Evolutionary conservation across 2,888 invertebrate species (phyloP).

Genomic region (Melieria crassipennis): DNA sequence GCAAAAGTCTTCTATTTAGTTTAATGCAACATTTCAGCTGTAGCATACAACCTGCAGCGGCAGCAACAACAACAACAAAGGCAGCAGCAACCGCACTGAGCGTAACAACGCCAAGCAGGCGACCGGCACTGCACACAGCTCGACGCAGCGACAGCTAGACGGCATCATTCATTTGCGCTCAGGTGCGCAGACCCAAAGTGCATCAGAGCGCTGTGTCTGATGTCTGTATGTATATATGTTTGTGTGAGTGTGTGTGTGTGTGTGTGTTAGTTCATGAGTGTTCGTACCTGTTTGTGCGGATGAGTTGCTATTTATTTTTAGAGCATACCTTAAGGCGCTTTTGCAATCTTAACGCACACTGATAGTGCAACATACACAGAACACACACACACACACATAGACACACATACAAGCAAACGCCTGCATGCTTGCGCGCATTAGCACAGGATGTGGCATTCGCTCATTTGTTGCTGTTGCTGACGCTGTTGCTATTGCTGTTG

Average conservation of each 20-base stretch:
- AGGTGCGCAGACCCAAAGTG: constrained; percentile 12
- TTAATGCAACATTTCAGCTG: constrained; percentile 14
- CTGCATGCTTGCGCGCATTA: background rate
- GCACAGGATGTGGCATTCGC: constrained; percentile 14
- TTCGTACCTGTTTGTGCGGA: background rate
- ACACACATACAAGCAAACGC: constrained; percentile 1
- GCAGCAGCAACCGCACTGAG: background rate
- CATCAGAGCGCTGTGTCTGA: constrained; percentile 5
- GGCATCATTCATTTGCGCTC: constrained; percentile 15
- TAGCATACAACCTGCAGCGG: background rate
- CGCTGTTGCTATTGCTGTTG: background rate
- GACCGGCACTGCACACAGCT: background rate
- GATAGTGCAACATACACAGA: background rate
- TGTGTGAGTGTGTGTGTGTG: too few species aligned
- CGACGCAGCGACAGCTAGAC: constrained; percentile 1
- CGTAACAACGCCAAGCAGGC: background rate
- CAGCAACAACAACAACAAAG: background rate
- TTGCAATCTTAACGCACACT: constrained; percentile 11
- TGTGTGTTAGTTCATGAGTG: too few species aligned
- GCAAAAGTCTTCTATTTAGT: constrained; percentile 15
- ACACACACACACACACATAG: background rate
- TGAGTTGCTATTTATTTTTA: constrained; percentile 27
- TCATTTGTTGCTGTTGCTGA: background rate
- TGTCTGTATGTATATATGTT: background rate
- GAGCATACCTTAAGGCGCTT: constrained; percentile 28